Evolutionary conservation across 2,113 vertebrate genomes (phyloP).

Genomic region (Grus americana): DNA sequence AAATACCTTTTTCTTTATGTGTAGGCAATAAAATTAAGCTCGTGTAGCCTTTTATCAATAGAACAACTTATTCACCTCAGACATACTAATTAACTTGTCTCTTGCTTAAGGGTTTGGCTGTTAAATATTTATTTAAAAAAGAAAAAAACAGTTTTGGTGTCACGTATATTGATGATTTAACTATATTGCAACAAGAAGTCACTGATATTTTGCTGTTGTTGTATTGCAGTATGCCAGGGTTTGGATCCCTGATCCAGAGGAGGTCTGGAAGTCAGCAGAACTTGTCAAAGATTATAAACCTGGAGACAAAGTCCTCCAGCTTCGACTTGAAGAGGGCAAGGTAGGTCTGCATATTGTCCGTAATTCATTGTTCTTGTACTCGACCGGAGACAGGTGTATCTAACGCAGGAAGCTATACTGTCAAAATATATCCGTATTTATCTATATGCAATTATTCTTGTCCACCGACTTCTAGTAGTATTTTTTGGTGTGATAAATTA

Average conservation of each 20-base stretch:
- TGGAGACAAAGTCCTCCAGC: slow-evolving; percentile 86
- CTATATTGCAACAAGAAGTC: neutral
- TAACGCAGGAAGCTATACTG: neutral
- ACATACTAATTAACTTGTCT: neutral
- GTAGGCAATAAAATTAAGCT: neutral
- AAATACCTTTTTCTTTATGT: neutral
- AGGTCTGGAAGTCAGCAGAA: slow-evolving; percentile 97
- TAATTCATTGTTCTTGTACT: neutral
- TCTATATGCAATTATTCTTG: neutral
- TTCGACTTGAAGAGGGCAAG: slow-evolving; percentile 90
- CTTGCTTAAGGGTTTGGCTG: neutral
- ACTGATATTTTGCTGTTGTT: neutral
- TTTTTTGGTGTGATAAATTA: neutral
- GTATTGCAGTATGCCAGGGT: slow-evolving; percentile 90
- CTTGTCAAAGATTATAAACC: slow-evolving; percentile 92
- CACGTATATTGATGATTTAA: neutral
- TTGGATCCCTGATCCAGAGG: slow-evolving; percentile 96
- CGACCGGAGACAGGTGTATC: neutral
- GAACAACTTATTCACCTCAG: neutral
- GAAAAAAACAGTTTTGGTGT: neutral
- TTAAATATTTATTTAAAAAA: neutral
- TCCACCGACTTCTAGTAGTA: neutral
- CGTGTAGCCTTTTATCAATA: neutral
- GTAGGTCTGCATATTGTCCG: slow-evolving; percentile 65
- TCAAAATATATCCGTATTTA: neutral